Evolutionary conservation across 2,888 invertebrate genomes (phyloP).

Genomic region (Prionchulus punctatus): DNA sequence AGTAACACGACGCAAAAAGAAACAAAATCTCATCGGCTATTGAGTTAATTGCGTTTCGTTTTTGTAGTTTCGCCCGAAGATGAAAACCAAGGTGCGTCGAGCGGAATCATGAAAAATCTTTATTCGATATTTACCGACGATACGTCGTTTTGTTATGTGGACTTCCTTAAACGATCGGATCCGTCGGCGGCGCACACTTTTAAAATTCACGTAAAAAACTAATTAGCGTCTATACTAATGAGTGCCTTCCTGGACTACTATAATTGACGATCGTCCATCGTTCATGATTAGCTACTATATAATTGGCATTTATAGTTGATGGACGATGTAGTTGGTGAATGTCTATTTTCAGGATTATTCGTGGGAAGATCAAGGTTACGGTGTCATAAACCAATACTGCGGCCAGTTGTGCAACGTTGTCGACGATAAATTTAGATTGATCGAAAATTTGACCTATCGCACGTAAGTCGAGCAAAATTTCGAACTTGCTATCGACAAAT

Average conservation of each 20-base stretch:
- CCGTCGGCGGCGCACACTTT: conserved; percentile 40
- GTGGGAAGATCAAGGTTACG: conserved; percentile 76
- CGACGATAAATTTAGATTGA: conserved; percentile 67
- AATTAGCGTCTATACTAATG: too few species aligned
- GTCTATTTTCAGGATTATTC: conserved; percentile 64
- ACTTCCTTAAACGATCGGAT: conserved; percentile 54
- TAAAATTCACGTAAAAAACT: conserved; percentile 36
- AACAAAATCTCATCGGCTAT: too few species aligned
- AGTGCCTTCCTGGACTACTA: too few species aligned
- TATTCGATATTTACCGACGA: conserved; percentile 49
- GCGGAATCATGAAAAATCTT: too few species aligned
- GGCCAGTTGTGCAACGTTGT: conserved; percentile 61
- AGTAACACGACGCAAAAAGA: conserved; percentile 9
- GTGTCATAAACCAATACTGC: conserved; percentile 63
- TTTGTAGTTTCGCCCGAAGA: conserved; percentile 8
- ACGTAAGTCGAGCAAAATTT: conserved; percentile 30
- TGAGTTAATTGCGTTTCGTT: too few species aligned
- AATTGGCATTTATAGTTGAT: too few species aligned
- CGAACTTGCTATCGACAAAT: background rate
- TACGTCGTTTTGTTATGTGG: conserved; percentile 56
- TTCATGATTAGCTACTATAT: too few species aligned
- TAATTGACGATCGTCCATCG: too few species aligned
- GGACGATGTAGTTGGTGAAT: too few species aligned
- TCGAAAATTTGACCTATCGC: conserved; percentile 61
- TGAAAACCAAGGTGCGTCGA: background rate